Evolutionary conservation across 2,888 invertebrate genomes (phyloP).

Genomic region (Tachina fera): DNA sequence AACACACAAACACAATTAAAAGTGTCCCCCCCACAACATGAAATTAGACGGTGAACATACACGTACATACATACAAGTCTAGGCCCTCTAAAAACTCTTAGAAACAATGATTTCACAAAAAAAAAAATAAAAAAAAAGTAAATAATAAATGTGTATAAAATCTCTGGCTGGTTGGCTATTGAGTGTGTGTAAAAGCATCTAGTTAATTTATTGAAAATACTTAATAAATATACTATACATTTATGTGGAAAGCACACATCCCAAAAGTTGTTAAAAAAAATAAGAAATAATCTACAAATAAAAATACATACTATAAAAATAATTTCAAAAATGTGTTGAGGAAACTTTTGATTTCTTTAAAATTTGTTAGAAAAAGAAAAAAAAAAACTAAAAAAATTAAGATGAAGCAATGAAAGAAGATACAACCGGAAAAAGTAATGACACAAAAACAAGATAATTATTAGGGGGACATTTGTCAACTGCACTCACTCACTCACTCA

Average conservation of each 20-base stretch:
- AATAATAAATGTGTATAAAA: conserved; percentile 35
- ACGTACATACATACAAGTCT: not conserved
- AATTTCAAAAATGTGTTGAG: conserved; percentile 38
- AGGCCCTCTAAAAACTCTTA: conserved; percentile 24
- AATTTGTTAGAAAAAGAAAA: conserved; percentile 19
- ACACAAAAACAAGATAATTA: conserved; percentile 67
- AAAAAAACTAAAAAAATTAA: conserved; percentile 1
- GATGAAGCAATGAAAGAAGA: conserved; percentile 29
- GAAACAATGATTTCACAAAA: conserved; percentile 45
- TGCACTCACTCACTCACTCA: conserved; percentile 58
- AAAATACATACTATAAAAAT: conserved; percentile 10
- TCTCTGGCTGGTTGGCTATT: conserved; percentile 2
- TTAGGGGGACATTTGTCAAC: conserved; percentile 69
- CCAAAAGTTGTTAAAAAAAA: conserved; percentile 32
- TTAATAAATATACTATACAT: conserved; percentile 62
- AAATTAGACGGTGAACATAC: not conserved
- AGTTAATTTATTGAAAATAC: conserved; percentile 64
- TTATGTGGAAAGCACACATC: conserved; percentile 11
- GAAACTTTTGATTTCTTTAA: conserved; percentile 41
- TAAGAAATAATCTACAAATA: not conserved
- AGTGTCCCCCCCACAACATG: conserved; percentile 37
- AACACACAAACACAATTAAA: conserved; percentile 41
- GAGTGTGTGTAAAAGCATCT: conserved; percentile 42
- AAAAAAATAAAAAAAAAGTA: conserved; percentile 9
- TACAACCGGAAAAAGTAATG: conserved; percentile 66